phyloP scores from a whole-genome alignment of 2,113 vertebrate species.

The Solea solea region DNA sequence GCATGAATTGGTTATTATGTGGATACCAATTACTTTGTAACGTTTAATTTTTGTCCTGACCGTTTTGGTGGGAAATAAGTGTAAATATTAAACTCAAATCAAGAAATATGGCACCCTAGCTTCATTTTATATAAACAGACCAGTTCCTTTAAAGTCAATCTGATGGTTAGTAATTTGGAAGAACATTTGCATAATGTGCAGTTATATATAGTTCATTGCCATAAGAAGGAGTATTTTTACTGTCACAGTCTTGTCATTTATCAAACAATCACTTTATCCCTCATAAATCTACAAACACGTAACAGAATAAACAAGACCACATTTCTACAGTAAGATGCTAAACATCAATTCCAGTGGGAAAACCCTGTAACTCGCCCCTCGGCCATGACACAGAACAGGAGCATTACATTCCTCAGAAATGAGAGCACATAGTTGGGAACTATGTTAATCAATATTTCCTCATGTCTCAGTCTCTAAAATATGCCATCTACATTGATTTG shows the following conservation, averaged over 20 bases:
- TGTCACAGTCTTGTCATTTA: neutral
- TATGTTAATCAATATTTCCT: slow-evolving; percentile 48
- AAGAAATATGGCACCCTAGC: slow-evolving; percentile 35
- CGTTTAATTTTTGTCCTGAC: slow-evolving; percentile 46
- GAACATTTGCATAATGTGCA: slow-evolving; percentile 26
- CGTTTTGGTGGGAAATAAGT: slow-evolving; percentile 30
- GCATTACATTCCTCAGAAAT: slow-evolving; percentile 40
- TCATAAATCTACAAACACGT: slow-evolving; percentile 10
- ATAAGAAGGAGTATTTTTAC: neutral
- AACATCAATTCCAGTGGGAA: slow-evolving; percentile 48
- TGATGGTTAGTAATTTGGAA: slow-evolving; percentile 11
- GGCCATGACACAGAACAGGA: slow-evolving; percentile 45
- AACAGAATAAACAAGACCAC: slow-evolving; percentile 20
- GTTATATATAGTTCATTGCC: slow-evolving; percentile 2
- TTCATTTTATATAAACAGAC: slow-evolving; percentile 19
- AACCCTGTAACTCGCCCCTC: slow-evolving; percentile 52
- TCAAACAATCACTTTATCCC: neutral
- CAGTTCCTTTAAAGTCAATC: slow-evolving; percentile 35
- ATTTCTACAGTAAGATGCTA: slow-evolving; percentile 34
- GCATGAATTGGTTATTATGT: slow-evolving; percentile 48
- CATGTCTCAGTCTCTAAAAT: slow-evolving; percentile 18
- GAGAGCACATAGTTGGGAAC: slow-evolving; percentile 39
- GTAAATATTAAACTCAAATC: slow-evolving; percentile 34
- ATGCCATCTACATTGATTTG: slow-evolving; percentile 24
- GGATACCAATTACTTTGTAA: slow-evolving; percentile 48